Percentiles rank a stretch among this genome's conserved stretches.
Evolutionary conservation across 2,797 vertebrate genomes (phyloP).

Genomic region (Artibeus jamaicensis): DNA sequence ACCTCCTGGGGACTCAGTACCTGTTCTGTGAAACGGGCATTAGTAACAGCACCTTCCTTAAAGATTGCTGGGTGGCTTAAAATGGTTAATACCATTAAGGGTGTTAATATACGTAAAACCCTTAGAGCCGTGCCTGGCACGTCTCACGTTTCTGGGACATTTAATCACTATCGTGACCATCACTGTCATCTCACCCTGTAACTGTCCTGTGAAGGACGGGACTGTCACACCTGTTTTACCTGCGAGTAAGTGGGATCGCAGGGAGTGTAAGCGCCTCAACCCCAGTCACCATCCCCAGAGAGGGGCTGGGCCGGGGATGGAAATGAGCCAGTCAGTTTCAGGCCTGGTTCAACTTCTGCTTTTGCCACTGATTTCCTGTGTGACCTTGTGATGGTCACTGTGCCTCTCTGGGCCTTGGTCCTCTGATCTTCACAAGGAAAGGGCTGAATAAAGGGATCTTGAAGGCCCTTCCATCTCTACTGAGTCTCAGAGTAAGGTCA

Average conservation of each 20-base stretch:
- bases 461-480: neutral
- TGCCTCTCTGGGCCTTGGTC: neutral
- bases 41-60: neutral
- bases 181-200: neutral
- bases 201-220: fast-evolving
- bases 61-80: neutral
- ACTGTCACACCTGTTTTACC: no score
- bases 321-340: neutral
- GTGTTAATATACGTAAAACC: neutral
- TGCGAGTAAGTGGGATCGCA: neutral
- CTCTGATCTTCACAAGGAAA: neutral
- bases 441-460: neutral
- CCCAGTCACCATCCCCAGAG: neutral
- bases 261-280: neutral
- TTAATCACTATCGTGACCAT: neutral
- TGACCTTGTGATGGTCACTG: neutral
- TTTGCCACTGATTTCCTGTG: neutral
- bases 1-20: neutral
- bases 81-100: no score
- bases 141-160: fast-evolving
- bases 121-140: neutral
- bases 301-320: neutral
- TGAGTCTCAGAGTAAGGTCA: neutral
- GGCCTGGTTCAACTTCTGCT: neutral
- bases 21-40: neutral